Evolutionary conservation across 2,113 vertebrate species (phyloP).

Genomic region (Noturus placidus): DNA sequence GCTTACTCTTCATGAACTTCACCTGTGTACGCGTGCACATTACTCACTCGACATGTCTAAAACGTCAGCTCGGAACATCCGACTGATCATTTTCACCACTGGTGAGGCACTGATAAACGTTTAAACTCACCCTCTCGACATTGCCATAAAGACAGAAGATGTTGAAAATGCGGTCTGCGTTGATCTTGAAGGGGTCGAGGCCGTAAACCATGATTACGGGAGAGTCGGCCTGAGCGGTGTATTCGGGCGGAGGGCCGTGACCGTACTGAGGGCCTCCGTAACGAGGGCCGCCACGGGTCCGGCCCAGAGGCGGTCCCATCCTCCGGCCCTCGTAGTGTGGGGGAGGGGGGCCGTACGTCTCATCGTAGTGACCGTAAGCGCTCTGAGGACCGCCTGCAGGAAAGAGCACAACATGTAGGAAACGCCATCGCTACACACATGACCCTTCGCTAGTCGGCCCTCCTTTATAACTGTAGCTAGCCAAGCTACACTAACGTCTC

Average conservation of each 20-base stretch:
- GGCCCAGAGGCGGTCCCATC: constrained; percentile 82
- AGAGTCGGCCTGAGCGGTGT: constrained; percentile 86
- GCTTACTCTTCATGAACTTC: constrained; percentile 98
- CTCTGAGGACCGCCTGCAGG: constrained; percentile 81
- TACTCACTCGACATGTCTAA: background rate
- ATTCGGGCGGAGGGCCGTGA: constrained; percentile 83
- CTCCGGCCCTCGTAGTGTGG: constrained; percentile 86
- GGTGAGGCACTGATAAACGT: too few species aligned
- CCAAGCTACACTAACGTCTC: too few species aligned
- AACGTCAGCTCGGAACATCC: background rate
- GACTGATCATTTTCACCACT: too few species aligned
- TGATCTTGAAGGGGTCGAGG: constrained; percentile 85
- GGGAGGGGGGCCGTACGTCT: constrained; percentile 84
- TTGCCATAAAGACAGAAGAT: constrained; percentile 93
- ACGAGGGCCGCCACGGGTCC: constrained; percentile 82
- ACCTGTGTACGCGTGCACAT: constrained; percentile 65
- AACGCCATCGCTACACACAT: too few species aligned
- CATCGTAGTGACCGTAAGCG: constrained; percentile 86
- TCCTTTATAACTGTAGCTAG: too few species aligned
- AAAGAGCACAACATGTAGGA: too few species aligned
- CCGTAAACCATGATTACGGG: constrained; percentile 93
- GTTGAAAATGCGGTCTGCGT: constrained; percentile 90
- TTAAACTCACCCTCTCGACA: constrained; percentile 82
- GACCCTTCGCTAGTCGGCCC: background rate
- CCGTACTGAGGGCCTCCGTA: constrained; percentile 81